phyloP scores from a whole-genome alignment of 2,888 invertebrate genomes.

The Cyclophora punctaria region DNA sequence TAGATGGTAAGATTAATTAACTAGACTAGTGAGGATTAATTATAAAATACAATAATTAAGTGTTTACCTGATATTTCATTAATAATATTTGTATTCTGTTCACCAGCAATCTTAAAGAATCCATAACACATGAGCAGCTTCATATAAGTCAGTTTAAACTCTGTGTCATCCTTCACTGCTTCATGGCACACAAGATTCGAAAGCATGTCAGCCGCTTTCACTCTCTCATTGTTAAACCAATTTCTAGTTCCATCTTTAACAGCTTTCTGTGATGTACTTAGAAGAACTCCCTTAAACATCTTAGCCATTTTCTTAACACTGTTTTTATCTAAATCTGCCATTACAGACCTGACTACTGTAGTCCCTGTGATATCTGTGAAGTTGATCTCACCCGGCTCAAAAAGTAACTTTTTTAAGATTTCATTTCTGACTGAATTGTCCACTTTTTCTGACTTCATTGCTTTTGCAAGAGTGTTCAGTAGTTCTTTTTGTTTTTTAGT shows the following conservation, averaged over 20 bases:
- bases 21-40: no score
- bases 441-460: conserved; percentile 64
- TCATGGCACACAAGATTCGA: conserved; percentile 72
- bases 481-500: conserved; percentile 73
- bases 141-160: conserved; percentile 80
- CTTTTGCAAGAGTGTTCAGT: conserved; percentile 64
- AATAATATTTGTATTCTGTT: conserved; percentile 67
- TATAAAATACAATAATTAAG: neutral
- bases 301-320: conserved; percentile 79
- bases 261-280: conserved; percentile 69
- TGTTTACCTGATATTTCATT: conserved; percentile 75
- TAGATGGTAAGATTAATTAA: no score
- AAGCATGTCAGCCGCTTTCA: conserved; percentile 76
- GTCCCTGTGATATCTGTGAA: conserved; percentile 83
- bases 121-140: conserved; percentile 78
- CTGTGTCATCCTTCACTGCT: conserved; percentile 68
- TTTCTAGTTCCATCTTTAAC: conserved; percentile 66
- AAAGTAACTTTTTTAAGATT: conserved; percentile 77
- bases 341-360: conserved; percentile 78
- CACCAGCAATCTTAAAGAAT: conserved; percentile 75
- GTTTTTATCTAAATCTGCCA: conserved; percentile 73
- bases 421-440: conserved; percentile 70
- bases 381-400: conserved; percentile 82
- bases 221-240: conserved; percentile 81
- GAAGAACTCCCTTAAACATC: conserved; percentile 76